Evolutionary conservation across 2,113 vertebrate species (phyloP).

Genomic region (Corapipo altera): DNA sequence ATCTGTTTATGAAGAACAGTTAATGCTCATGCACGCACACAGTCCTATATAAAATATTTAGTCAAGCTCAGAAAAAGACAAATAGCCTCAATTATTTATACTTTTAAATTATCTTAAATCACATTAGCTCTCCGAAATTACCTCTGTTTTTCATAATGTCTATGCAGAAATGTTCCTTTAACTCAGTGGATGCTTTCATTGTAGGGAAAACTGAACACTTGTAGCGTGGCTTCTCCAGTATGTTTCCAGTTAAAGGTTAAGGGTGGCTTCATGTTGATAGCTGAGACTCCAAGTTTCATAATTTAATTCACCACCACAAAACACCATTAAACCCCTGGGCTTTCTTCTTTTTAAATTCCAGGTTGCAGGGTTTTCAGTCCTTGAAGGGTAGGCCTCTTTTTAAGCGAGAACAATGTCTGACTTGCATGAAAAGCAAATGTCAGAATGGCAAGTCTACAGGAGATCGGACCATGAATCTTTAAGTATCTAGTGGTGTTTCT

Average conservation of each 20-base stretch:
- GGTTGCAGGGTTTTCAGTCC: not conserved
- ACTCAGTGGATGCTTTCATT: not conserved
- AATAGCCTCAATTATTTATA: not conserved
- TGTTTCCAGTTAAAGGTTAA: not conserved
- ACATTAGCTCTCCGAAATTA: not conserved
- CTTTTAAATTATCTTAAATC: not conserved
- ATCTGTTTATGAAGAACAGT: not conserved
- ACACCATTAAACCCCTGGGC: not conserved
- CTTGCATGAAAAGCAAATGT: not conserved
- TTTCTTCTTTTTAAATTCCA: not conserved
- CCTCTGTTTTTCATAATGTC: not conserved
- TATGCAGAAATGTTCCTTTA: not conserved
- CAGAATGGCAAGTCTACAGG: not conserved
- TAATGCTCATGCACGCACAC: not conserved
- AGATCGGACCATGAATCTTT: not conserved
- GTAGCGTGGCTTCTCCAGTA: not conserved
- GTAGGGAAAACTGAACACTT: not conserved
- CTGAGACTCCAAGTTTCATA: not conserved
- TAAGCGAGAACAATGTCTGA: not conserved
- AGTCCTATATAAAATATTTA: not conserved
- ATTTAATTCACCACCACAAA: not conserved
- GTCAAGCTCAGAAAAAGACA: not conserved
- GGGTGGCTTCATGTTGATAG: not conserved
- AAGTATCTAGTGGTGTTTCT: not conserved
- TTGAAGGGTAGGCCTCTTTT: not conserved